phyloP scores from a whole-genome alignment of 1,140 invertebrate genomes.

The Brachionus angularis region DNA sequence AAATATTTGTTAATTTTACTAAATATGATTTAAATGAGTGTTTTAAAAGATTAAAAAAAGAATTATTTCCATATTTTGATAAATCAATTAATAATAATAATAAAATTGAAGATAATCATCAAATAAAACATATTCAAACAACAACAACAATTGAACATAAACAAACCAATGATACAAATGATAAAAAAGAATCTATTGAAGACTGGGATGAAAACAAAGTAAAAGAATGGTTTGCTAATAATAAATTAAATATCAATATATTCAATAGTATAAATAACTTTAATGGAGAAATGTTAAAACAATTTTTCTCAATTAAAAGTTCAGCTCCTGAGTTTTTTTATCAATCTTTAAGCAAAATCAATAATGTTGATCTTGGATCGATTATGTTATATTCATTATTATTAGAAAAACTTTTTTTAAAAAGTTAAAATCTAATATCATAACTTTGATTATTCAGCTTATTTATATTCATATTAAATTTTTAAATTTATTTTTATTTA shows the following conservation, averaged over 20 bases:
- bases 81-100: no score
- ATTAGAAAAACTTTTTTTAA: no score
- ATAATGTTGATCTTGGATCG: no score
- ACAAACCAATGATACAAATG: not conserved
- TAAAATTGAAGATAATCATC: not conserved
- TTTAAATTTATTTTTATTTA: no score
- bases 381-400: no score
- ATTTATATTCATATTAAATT: no score
- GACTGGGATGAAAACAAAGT: constrained; percentile 17
- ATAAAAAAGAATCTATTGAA: not conserved
- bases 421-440: no score
- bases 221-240: constrained; percentile 8
- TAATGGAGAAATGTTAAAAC: constrained; percentile 12
- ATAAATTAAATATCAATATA: not conserved
- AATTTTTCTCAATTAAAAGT: constrained; percentile 30
- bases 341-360: no score
- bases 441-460: no score
- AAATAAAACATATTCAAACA: no score
- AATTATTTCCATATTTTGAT: not conserved
- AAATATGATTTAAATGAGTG: constrained; percentile 32
- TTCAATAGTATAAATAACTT: not conserved
- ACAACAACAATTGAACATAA: not conserved
- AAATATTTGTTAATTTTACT: constrained; percentile 50
- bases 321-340: constrained; percentile 30
- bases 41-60: not conserved